Evolutionary conservation across 2,888 invertebrate species (phyloP), one percentile per base, ranked within the genome.

Genomic region (Vesta saturnalis): DNA sequence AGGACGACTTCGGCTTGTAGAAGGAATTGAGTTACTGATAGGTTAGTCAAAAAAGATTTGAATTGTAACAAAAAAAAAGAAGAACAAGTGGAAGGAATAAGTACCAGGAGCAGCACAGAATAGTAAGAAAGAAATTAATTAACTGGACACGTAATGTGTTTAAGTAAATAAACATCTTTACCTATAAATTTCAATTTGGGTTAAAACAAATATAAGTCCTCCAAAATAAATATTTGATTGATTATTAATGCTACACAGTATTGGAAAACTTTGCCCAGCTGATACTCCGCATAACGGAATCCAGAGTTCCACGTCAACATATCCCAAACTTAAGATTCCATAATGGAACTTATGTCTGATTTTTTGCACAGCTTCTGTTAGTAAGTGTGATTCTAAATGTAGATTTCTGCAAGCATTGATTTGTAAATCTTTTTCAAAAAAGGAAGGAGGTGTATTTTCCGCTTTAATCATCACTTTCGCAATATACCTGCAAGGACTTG

Each of bases 151-250:
- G n/a, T n/a, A n/a, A n/a, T n/a, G n/a, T n/a, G n/a, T n/a, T n/a
- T n/a, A n/a, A n/a, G n/a, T n/a, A n/a, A n/a, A n/a, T n/a, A n/a
- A n/a, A n/a, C n/a, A n/a, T n/a, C n/a, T n/a, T 43, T 30, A 77
- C 77, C 76, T 74, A 64, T 77, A 78, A 18, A 77, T 69, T 72
- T 79, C 73, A 52, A 77, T 75, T 71, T 76, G 69, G 0, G 79
- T 79, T 49, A 79, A 54, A 0, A 79, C 69, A 63, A 78, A 77
- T 55, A 77, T 70, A 6, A 79, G 67, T 14, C 79, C 76, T 1
- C 77, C 77, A 70, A 79, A 79, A 30, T 71, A 67, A n/a, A 78
- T 67, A 18, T 72, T 72, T 0, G 78, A 77, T 10, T 76, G 52
- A 64, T 79, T 79, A 6, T 66, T 64, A 22, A 79, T 73, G 5